Percentiles rank a stretch among this genome's conserved stretches.
Conservation (phyloP, 2,113 vertebrate species). For the Microtus pennsylvanicus region DNA sequence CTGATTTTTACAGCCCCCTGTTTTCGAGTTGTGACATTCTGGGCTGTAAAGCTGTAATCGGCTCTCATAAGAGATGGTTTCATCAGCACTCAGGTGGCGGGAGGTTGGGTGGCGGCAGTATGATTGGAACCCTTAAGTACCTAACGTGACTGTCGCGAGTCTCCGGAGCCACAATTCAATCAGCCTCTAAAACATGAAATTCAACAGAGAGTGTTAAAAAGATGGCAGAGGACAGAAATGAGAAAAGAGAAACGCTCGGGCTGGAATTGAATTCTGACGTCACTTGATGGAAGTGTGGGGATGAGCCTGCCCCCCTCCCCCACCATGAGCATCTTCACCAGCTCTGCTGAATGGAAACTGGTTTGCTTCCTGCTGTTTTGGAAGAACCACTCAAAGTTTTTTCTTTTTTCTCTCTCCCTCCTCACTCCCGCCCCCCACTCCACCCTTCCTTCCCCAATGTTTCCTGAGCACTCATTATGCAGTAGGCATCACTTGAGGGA, state of each 20-base stretch:
- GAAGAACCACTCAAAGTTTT: background rate
- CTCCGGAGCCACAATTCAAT: constrained; percentile 75
- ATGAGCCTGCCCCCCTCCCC: background rate
- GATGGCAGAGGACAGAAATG: constrained; percentile 66
- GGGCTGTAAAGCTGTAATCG: constrained; percentile 62
- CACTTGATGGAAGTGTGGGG: constrained; percentile 63
- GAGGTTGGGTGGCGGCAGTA: background rate
- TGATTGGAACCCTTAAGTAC: constrained; percentile 62
- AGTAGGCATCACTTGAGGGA: background rate
- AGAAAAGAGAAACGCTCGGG: constrained; percentile 63
- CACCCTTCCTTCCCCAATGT: background rate
- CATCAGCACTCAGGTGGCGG: background rate
- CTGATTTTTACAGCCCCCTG: constrained; percentile 47
- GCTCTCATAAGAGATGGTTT: constrained; percentile 62
- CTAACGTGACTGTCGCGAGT: constrained; percentile 57
- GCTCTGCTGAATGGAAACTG: background rate
- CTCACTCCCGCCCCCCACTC: no score
- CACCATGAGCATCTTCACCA: background rate
- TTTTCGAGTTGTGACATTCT: constrained; percentile 47
- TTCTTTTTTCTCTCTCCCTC: background rate
- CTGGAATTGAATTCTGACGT: constrained; percentile 67
- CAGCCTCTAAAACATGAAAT: constrained; percentile 50
- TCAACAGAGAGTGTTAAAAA: constrained; percentile 69
- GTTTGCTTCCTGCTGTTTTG: constrained; percentile 38
- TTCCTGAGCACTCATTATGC: background rate